Conservation (phyloP, 2,113 vertebrate species). For the Oostethus manadensis region DNA sequence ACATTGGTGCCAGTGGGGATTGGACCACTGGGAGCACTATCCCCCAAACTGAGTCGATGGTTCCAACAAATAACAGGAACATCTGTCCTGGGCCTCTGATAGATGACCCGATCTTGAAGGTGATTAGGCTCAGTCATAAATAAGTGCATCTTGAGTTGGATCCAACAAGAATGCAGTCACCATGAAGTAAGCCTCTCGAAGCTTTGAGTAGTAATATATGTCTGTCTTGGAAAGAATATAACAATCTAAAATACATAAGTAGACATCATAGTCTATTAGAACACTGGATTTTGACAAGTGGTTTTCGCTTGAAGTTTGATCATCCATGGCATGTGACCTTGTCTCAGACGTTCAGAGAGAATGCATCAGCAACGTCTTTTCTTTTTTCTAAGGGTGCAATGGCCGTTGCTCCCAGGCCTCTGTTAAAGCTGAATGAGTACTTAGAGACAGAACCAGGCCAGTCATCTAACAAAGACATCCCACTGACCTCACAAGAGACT, state of each 20-base stretch:
- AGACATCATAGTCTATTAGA: conserved; percentile 8
- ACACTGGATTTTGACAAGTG: background rate
- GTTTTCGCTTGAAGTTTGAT: conserved; percentile 14
- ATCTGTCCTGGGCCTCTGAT: too few species aligned
- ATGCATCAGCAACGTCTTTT: conserved; percentile 1
- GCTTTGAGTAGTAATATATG: conserved; percentile 8
- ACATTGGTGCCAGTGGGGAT: too few species aligned
- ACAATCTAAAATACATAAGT: background rate
- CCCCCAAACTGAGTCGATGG: too few species aligned
- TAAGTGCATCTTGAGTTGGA: too few species aligned
- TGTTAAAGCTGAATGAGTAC: conserved; percentile 15
- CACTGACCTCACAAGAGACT: conserved; percentile 10
- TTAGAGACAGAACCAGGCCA: conserved; percentile 60
- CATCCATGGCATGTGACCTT: conserved; percentile 21
- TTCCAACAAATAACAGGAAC: too few species aligned
- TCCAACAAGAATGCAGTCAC: conserved; percentile 1
- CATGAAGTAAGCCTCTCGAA: conserved; percentile 48
- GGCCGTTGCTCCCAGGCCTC: conserved; percentile 37
- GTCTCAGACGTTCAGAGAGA: conserved; percentile 22
- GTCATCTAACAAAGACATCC: conserved; percentile 25
- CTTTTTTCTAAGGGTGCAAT: conserved; percentile 12
- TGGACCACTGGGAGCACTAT: too few species aligned
- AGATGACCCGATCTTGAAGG: too few species aligned
- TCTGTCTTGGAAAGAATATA: background rate
- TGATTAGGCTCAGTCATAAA: too few species aligned